These are phyloP conservation scores for Tribolium freemani DNA, from an alignment of 2,888 invertebrate genomes.

Conservation along the genomic window DNA sequence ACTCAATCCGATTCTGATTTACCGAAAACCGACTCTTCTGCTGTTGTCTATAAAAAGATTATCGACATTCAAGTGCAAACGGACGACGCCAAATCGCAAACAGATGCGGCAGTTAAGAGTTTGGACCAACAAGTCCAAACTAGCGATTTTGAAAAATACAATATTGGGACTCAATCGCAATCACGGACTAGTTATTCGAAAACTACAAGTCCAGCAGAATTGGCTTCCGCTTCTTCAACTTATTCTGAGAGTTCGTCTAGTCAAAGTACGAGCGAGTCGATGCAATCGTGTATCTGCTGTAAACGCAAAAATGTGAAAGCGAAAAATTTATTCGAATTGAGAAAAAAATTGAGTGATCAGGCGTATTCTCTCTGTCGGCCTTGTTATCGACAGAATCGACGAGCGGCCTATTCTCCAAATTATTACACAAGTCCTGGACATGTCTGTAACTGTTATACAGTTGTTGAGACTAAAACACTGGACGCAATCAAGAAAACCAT, in stretches of 20 bases:
- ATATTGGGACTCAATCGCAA: background rate
- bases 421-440: slow-evolving; percentile 48
- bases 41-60: background rate
- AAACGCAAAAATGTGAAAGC: slow-evolving; percentile 43
- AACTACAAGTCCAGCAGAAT: background rate
- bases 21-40: background rate
- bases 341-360: slow-evolving; percentile 40
- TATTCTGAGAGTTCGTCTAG: background rate
- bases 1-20: background rate
- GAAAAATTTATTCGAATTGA: slow-evolving; percentile 41
- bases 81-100: background rate
- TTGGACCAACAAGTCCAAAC: background rate
- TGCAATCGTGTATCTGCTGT: slow-evolving; percentile 50
- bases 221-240: background rate
- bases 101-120: background rate
- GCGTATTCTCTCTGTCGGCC: slow-evolving; percentile 48
- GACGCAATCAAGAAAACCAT: slow-evolving; percentile 50
- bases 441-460: slow-evolving; percentile 48
- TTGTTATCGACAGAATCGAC: slow-evolving; percentile 45
- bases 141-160: background rate
- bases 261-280: background rate
- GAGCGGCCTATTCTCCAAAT: slow-evolving; percentile 36
- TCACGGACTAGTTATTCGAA: background rate
- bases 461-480: slow-evolving; percentile 44
- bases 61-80: slow-evolving; percentile 6